A percentile compares a stretch with the other conserved stretches of the same genome.
These are phyloP conservation scores for Phortica magna DNA, from an alignment of 2,888 invertebrate species.

Conservation along the genomic window DNA sequence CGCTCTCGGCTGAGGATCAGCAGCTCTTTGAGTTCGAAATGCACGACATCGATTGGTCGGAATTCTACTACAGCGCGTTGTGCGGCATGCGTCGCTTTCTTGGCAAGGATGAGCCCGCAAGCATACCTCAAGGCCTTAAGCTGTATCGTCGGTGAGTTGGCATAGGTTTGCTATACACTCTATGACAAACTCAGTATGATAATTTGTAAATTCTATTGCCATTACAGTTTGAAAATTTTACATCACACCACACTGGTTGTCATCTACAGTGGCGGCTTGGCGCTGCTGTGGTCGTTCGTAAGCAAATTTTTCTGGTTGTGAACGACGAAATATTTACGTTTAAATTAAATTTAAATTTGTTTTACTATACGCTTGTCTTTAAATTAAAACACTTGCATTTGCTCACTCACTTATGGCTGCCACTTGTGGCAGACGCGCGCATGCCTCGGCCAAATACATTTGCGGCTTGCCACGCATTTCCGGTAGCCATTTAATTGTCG, in stretches of 20 bases:
- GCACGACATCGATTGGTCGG: slow-evolving; percentile 83
- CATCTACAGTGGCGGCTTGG: slow-evolving; percentile 51
- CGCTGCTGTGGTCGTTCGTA: slow-evolving; percentile 47
- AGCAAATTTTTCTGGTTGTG: not conserved
- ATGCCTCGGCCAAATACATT: not conserved
- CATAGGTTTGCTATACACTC: not conserved
- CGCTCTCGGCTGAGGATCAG: slow-evolving; percentile 76
- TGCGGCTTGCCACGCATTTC: not conserved
- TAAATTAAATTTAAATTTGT: not conserved
- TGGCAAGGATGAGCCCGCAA: slow-evolving; percentile 87
- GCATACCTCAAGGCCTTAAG: slow-evolving; percentile 82
- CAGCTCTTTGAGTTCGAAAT: slow-evolving; percentile 87
- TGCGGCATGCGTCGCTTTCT: slow-evolving; percentile 86
- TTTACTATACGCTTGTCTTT: not conserved
- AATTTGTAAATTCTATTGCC: not conserved
- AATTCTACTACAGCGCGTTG: slow-evolving; percentile 79
- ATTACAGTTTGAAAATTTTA: slow-evolving; percentile 61
- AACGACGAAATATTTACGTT: not conserved
- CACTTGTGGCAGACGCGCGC: not conserved
- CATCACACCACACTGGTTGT: slow-evolving; percentile 61
- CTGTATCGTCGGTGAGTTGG: slow-evolving; percentile 80
- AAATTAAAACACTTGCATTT: not conserved
- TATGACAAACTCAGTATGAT: too few relatives aligned
- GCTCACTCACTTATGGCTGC: slow-evolving; percentile 12
- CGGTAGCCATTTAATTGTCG: not conserved